A percentile compares a stretch with the other conserved stretches of the same genome.
Evolutionary conservation across 2,113 vertebrate species (phyloP).

Genomic region (Vombatus ursinus): DNA sequence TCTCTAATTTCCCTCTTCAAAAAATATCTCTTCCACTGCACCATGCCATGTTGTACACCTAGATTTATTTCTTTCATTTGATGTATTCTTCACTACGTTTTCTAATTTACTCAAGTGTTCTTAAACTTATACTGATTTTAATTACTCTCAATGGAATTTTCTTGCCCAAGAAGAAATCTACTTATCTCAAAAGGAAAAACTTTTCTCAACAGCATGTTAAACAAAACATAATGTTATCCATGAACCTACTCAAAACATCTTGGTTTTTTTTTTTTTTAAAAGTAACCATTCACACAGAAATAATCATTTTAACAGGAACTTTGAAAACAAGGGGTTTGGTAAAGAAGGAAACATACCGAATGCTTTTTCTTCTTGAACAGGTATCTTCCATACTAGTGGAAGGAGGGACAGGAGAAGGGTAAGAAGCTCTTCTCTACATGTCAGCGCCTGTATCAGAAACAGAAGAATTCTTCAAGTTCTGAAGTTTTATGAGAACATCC

Average conservation of each 20-base stretch:
- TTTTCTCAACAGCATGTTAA: background rate
- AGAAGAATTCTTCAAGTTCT: slow-evolving; percentile 44
- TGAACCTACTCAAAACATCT: background rate
- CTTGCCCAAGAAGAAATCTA: background rate
- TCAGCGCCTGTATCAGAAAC: slow-evolving; percentile 89
- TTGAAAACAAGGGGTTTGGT: background rate
- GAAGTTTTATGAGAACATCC: background rate
- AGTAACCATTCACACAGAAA: slow-evolving; percentile 4
- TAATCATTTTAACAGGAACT: background rate
- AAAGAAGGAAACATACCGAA: slow-evolving; percentile 84
- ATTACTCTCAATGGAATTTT: background rate
- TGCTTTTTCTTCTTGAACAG: slow-evolving; percentile 94
- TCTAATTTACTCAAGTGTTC: background rate
- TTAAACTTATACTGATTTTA: background rate
- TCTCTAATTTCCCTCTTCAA: slow-evolving; percentile 27
- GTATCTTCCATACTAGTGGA: slow-evolving; percentile 98
- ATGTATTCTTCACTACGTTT: slow-evolving; percentile 16
- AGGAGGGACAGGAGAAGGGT: slow-evolving; percentile 95
- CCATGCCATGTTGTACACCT: background rate
- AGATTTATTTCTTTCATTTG: background rate
- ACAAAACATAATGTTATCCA: background rate
- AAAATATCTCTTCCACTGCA: background rate
- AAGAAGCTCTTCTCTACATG: slow-evolving; percentile 96
- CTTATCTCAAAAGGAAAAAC: background rate
- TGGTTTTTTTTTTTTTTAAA: background rate